Evolutionary conservation across 2,888 invertebrate species (phyloP), one percentile per base, ranked within the genome.

Genomic region (Agrilus cyanescens): DNA sequence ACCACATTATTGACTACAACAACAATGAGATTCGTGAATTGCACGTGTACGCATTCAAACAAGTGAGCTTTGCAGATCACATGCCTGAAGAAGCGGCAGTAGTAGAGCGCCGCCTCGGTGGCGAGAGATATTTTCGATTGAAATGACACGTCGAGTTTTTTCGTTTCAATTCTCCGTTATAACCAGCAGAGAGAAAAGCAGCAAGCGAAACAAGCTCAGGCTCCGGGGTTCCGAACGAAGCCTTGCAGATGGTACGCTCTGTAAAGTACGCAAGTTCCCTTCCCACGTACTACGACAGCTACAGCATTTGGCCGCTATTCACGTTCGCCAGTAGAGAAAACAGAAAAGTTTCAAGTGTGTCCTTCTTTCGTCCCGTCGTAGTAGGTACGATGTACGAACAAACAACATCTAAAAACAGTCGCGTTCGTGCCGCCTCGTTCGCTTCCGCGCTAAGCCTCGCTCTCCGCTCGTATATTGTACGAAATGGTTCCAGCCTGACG

Each of bases 281-380:
- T 34, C 38, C 39, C 25, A 25, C 25, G 25, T 50, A 47, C 49
- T 44, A 10, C 25, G 10, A 10, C 57, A 55, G 57, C 59, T 56
- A 53, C 57, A 57, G 57, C 59, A 55, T 56, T 54, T 58, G 53
- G 56, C 57, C 57, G 58, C 57, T 57, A 25, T 25, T 25, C 25
- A 25, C 25, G 25, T 55, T 56, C 56, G 59, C 53, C 18, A 18
- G 18, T 18, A 18, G 18, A 18, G 18, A 53, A 56, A 58, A n/a
- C n/a, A 53, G 60, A 61, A 62, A 62, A 62, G 62, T 62, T 62
- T 62, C 60, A 54, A 55, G 57, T 56, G 56, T 63, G 63, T 63
- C 64, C 64, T 65, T 64, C 62, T 64, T 65, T 63, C 56, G 53
- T 50, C 48, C 37, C 43, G 48, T n/a, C n/a, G n/a, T n/a, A n/a